These are phyloP conservation scores for Labroides dimidiatus DNA, from an alignment of 2,797 vertebrate genomes.

Conservation along the genomic window DNA sequence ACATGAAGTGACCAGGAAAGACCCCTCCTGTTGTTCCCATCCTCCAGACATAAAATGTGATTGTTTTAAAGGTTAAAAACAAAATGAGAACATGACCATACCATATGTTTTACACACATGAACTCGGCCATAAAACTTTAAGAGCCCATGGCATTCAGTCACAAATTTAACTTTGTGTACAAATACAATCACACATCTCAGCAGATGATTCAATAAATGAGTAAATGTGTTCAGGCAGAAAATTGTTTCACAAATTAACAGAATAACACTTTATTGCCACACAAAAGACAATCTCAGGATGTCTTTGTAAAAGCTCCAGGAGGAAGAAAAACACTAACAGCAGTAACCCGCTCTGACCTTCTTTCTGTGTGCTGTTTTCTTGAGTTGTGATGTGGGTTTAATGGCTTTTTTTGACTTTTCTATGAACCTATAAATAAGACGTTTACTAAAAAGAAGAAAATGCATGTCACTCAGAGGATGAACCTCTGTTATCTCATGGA, in stretches of 20 bases:
- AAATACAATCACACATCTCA: neutral
- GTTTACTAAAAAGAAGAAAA: no score
- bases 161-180: neutral
- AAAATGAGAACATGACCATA: neutral
- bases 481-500: no score
- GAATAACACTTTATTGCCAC: neutral
- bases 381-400: no score
- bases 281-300: conserved; percentile 38
- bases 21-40: neutral
- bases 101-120: neutral
- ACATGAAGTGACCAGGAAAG: neutral
- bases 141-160: no score
- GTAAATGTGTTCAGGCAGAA: neutral
- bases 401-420: no score
- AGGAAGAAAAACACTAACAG: neutral
- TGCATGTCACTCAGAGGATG: no score
- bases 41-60: neutral
- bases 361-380: neutral
- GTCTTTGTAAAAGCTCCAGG: conserved; percentile 1
- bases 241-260: neutral
- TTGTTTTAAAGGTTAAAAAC: neutral
- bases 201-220: neutral
- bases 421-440: no score
- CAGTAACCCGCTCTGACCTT: neutral
- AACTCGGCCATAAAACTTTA: neutral